These are phyloP conservation scores for Siniperca chuatsi DNA, from an alignment of 2,113 vertebrate genomes.

Conservation along the genomic window DNA sequence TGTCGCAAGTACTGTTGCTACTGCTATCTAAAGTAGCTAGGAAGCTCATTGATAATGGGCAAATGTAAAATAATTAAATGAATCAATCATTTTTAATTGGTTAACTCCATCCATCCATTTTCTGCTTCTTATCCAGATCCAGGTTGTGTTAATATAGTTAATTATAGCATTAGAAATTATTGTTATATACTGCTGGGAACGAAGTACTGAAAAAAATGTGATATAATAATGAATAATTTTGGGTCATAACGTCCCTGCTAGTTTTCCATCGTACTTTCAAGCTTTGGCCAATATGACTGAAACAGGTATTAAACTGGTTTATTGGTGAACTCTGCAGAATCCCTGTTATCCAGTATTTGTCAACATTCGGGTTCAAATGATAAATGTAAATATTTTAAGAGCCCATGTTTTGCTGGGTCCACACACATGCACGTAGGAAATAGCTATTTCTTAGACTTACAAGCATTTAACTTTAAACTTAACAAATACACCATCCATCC, in stretches of 20 bases:
- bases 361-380: background rate
- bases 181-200: background rate
- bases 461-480: background rate
- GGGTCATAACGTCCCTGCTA: background rate
- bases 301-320: background rate
- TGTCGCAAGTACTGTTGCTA: too few relatives aligned
- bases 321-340: background rate
- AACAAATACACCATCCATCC: background rate
- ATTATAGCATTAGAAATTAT: background rate
- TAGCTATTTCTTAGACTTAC: background rate
- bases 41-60: too few relatives aligned
- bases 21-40: too few relatives aligned
- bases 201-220: background rate
- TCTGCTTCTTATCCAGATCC: background rate
- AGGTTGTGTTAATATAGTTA: background rate
- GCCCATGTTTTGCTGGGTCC: background rate
- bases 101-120: background rate
- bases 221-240: background rate
- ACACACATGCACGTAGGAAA: background rate
- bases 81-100: too few relatives aligned
- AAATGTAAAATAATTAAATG: too few relatives aligned
- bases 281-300: background rate
- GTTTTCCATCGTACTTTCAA: background rate
- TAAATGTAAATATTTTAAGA: background rate
- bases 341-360: background rate